Evolutionary conservation across 2,888 invertebrate genomes (phyloP).

Genomic region (Melangyna quadrimaculata): DNA sequence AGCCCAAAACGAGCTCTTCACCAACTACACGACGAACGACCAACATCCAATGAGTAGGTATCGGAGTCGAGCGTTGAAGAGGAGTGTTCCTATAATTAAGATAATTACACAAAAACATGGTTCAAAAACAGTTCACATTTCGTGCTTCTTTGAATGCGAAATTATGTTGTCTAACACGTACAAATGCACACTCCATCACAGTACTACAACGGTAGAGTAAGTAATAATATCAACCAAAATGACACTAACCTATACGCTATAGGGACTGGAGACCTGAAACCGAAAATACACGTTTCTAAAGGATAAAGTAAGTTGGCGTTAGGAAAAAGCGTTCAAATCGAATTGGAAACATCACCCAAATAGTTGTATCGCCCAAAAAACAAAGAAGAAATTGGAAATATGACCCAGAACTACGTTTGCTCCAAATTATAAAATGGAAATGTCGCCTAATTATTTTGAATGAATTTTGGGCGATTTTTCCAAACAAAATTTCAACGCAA

Average conservation of each 20-base stretch:
- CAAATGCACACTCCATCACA: not conserved
- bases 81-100: conserved; percentile 46
- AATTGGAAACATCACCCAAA: too few relatives aligned
- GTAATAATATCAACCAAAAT: not conserved
- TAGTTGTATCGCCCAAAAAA: too few relatives aligned
- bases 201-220: not conserved
- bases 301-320: too few relatives aligned
- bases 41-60: not conserved
- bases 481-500: too few relatives aligned
- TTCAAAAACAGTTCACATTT: conserved; percentile 48
- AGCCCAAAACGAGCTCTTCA: not conserved
- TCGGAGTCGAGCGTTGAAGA: too few relatives aligned
- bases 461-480: too few relatives aligned
- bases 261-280: not conserved
- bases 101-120: conserved; percentile 57
- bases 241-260: not conserved
- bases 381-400: too few relatives aligned
- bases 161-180: conserved; percentile 18
- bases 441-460: too few relatives aligned
- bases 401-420: too few relatives aligned
- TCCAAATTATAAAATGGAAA: too few relatives aligned
- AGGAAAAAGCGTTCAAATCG: too few relatives aligned
- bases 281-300: too few relatives aligned
- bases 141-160: conserved; percentile 47
- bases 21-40: not conserved